Evolutionary conservation across 2,888 invertebrate genomes (phyloP), one percentile per base, ranked within the genome.

Genomic region (Allolobophora icterica): DNA sequence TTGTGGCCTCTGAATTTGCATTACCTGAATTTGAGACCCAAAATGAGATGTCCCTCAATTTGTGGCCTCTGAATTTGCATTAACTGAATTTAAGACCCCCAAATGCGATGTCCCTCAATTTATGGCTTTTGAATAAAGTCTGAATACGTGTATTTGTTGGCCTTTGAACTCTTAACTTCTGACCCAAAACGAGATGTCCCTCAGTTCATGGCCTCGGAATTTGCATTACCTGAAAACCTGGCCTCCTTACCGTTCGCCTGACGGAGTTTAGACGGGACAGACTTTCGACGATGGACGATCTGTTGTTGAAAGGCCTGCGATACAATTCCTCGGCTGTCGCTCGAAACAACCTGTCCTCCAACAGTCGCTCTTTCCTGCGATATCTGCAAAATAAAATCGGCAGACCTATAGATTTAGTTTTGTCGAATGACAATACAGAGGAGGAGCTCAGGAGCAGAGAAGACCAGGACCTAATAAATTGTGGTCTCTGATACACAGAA

Each of bases 261-360:
- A 92, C 84, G 40, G 92, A 92, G 84, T 87, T 90, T 33, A 90
- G 87, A n/a, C 92, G 35, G 84, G 92, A 91, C 21, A 92, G 35
- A 89, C 92, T 92, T 84, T 92, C 92, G 8, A 92, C 91, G n/a
- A 92, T 92, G n/a, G 92, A 92, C 8, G 91, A 91, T 34, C 92
- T 89, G 21, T 84, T 89, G 71, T 91, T 92, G 90, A 92, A 92
- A 35, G 92, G 92, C 17, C 91, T 42, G 21, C 92, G 71, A 83
- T 92, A 91, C 8, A 92, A 84, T 84, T 91, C 91, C 38, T 92
- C 92, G 13, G 91, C 91, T 34, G 91, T 89, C 4, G 92, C 92
- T 58, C 91, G 91, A 30, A 92, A 91, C 91, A 91, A 87, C 38
- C 71, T 87, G 89, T 92, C 90, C 42, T 35, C 33, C 40, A 91